Conservation (phyloP, 1,140 invertebrate genomes). For the Drosophila busckii region DNA sequence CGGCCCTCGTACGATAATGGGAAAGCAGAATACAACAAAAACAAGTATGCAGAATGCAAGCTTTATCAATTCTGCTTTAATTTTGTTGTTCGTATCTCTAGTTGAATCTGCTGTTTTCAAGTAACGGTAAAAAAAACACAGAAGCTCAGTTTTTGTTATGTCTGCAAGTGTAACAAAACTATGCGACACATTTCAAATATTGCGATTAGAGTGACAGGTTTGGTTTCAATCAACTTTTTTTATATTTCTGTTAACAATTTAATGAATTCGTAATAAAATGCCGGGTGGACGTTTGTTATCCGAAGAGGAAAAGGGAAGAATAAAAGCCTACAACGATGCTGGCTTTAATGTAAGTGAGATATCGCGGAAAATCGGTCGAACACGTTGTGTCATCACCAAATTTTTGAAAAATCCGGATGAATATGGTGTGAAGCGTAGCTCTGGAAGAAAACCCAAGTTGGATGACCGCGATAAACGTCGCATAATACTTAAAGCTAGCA, state of each 20-base stretch:
- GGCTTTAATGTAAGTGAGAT: not conserved
- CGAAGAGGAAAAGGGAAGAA: not conserved
- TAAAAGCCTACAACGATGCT: not conserved
- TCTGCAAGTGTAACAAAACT: too few species aligned
- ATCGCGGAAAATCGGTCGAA: not conserved
- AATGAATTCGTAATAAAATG: not conserved
- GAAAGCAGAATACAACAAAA: too few species aligned
- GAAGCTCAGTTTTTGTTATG: too few species aligned
- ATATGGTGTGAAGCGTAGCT: not conserved
- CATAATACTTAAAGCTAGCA: not conserved
- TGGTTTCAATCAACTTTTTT: not conserved
- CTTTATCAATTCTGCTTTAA: too few species aligned
- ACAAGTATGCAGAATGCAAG: too few species aligned
- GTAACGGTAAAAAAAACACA: too few species aligned
- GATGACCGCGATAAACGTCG: not conserved
- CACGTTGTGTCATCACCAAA: not conserved
- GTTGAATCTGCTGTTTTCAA: too few species aligned
- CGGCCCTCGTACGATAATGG: not conserved
- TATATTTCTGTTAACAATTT: not conserved
- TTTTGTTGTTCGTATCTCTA: too few species aligned
- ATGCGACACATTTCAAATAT: too few species aligned
- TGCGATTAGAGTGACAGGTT: not conserved
- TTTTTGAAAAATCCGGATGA: not conserved
- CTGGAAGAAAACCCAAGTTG: not conserved
- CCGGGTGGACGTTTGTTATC: not conserved